Base-by-base conservation (phyloP, 2,797 vertebrate species). In the Hyperoplus lanceolatus region DNA sequence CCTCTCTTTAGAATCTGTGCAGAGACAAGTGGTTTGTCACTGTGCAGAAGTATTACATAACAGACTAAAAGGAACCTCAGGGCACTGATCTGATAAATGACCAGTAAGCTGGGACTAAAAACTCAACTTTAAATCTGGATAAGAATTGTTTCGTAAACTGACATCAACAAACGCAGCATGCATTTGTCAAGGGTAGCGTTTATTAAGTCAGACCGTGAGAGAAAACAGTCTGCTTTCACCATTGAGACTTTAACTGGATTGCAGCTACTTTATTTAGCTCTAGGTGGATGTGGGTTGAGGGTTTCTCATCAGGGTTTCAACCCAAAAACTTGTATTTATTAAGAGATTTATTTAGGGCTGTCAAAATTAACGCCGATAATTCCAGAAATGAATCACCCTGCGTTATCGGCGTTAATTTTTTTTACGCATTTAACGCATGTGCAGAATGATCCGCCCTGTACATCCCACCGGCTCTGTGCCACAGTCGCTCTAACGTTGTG, bases 1-100 rank as follows among this genome's bases (percentile, higher is more conserved):
- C 98, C 98, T 87, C 98, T 94, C 91, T 97, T 98, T 65, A 99
- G 94, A 84, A 99, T 98, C 98, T 99, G 92, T 65, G 75, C 64
- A 84, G 79, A 78, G 80, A 91, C 64, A 73, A 69, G 8, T 85
- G 11, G 56, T 61, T 51, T 68, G 66, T 83, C 73, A 65, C 41
- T 29, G 0, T 51, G 41, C 51, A 70, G 43, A 65, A 74, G 67
- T 55, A 61, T 75, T 49, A 64, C 69, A 77, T 58, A 71, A 75
- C n/a, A 63, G 36, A 55, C 73, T 57, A 57, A 74, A 36, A 81
- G 84, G 78, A 79, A 79, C 56, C 72, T n/a, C 0, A 2, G 51
- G 21, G 68, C 43, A 49, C 38, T 65, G 65, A 66, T 75, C 49
- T 80, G 54, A 77, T 70, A 18, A 83, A 85, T 68, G 70, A 83